A percentile compares a stretch with the other conserved stretches of the same genome.
Evolutionary conservation across 2,113 vertebrate species (phyloP).

Genomic region (Lucifuga dentata): DNA sequence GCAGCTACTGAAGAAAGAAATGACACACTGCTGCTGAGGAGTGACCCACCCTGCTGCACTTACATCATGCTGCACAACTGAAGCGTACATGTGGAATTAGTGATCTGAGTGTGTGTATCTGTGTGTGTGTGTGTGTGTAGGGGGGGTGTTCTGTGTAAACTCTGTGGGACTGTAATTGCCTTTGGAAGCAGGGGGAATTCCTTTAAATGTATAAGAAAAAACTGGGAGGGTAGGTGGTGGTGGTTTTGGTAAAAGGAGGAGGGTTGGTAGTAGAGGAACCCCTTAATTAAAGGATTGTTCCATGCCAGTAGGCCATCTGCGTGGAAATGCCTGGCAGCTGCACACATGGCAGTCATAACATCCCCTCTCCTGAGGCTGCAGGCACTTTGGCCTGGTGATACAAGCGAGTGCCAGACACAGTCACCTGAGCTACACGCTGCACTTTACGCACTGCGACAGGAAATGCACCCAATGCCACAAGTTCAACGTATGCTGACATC

Average conservation of each 20-base stretch:
- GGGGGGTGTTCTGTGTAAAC: slow-evolving; percentile 67
- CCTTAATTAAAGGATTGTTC: slow-evolving; percentile 77
- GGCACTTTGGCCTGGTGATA: slow-evolving; percentile 59
- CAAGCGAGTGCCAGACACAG: slow-evolving; percentile 33
- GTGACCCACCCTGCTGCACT: slow-evolving; percentile 56
- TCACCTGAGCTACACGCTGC: slow-evolving; percentile 37
- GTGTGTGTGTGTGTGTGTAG: slow-evolving; percentile 19
- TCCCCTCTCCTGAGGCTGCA: slow-evolving; percentile 59
- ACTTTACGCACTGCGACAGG: not conserved
- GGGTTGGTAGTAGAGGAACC: slow-evolving; percentile 66
- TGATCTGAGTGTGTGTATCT: slow-evolving; percentile 36
- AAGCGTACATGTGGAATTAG: slow-evolving; percentile 58
- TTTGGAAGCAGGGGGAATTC: slow-evolving; percentile 75
- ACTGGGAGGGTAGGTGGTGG: slow-evolving; percentile 37
- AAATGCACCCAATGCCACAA: slow-evolving; percentile 1
- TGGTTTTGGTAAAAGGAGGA: slow-evolving; percentile 56
- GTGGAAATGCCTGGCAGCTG: slow-evolving; percentile 79
- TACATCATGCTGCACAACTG: slow-evolving; percentile 64
- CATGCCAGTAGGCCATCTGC: slow-evolving; percentile 76
- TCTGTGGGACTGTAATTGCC: slow-evolving; percentile 70
- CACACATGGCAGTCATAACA: slow-evolving; percentile 78
- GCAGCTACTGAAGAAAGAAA: slow-evolving; percentile 50
- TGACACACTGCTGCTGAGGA: slow-evolving; percentile 30
- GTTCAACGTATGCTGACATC: not conserved
- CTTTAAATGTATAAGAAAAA: slow-evolving; percentile 59